Evolutionary conservation across 2,888 invertebrate genomes (phyloP), one percentile per base, ranked within the genome.

Genomic region (Tridacna crocea): DNA sequence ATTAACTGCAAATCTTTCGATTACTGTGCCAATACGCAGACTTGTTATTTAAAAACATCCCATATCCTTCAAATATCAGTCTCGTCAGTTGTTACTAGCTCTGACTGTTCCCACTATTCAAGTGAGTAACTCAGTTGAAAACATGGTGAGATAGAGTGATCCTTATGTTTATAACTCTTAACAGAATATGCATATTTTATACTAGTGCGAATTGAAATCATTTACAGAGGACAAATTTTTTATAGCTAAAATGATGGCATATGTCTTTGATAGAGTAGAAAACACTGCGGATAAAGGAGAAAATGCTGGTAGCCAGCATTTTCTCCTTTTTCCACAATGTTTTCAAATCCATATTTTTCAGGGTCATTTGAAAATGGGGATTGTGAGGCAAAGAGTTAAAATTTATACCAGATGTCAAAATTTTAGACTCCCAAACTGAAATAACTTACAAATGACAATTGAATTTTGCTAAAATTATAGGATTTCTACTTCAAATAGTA

Each of bases 1-100:
- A 47, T 75, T n/a, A 68, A 60, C 15, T 88, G 88, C 72, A 82
- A 80, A 74, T 88, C 88, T 0, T 88, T 88, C 68, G 81, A 87
- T 51, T 88, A 81, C 68, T 88, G 88, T 75, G 24, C 26, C 24
- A 79, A 63, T 55, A 73, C 84, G 4, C 83, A 74, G 63, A 77
- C 77, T 0, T 88, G 88, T 66, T 82, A 75, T 24, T 36, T 88
- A 22, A 81, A 84, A n/a, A 75, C 77, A 46, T 60, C 77, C 36
- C 88, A 87, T 72, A 72, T 75, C 36, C 72, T 87, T 0, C 77
- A 84, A 65, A 60, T 84, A 22, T 76, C 83, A 19, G 46, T 72
- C 0, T 26, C 36, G 0, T 22, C 60, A 10, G 60, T 60, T 0
- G 19, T 73, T 0, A 48, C 27, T 24, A 72, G 72, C 13, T 60